phyloP scores from a whole-genome alignment of 2,797 vertebrate genomes.

The Sternarchorhynchus goeldii region DNA sequence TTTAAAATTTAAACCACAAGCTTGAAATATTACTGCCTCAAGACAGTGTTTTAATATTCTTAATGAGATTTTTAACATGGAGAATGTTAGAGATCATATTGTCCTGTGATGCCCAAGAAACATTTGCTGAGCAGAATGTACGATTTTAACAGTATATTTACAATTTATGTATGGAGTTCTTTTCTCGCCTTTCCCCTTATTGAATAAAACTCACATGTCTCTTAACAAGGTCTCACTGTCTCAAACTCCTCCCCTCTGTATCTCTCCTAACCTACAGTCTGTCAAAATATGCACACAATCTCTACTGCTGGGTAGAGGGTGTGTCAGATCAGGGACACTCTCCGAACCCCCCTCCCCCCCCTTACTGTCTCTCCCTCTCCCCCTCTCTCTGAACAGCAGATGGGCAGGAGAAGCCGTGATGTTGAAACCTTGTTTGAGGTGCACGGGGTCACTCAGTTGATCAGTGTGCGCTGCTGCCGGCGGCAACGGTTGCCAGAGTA shows the following conservation, averaged over 20 bases:
- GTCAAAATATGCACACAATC: constrained; percentile 1
- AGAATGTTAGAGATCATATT: too few species aligned
- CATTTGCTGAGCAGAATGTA: too few species aligned
- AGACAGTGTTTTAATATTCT: too few species aligned
- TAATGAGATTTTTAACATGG: too few species aligned
- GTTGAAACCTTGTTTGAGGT: constrained; percentile 50
- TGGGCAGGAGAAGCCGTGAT: constrained; percentile 38
- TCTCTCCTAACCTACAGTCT: constrained; percentile 3
- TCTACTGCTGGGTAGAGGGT: constrained; percentile 12
- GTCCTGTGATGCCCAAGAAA: too few species aligned
- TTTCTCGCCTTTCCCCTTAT: too few species aligned
- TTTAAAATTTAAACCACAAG: neutral
- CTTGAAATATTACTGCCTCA: too few species aligned
- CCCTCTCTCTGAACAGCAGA: constrained; percentile 30
- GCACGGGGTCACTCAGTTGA: constrained; percentile 53
- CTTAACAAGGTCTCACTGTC: constrained; percentile 24
- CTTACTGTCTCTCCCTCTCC: neutral
- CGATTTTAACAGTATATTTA: too few species aligned
- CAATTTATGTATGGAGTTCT: too few species aligned
- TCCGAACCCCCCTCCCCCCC: neutral
- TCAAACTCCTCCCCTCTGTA: constrained; percentile 39
- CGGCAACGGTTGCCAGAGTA: constrained; percentile 76
- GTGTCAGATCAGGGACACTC: constrained; percentile 21
- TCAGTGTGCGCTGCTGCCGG: constrained; percentile 51
- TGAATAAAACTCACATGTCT: neutral